Evolutionary conservation across 1,140 invertebrate species (phyloP).

Genomic region (Teleogryllus occipitalis): DNA sequence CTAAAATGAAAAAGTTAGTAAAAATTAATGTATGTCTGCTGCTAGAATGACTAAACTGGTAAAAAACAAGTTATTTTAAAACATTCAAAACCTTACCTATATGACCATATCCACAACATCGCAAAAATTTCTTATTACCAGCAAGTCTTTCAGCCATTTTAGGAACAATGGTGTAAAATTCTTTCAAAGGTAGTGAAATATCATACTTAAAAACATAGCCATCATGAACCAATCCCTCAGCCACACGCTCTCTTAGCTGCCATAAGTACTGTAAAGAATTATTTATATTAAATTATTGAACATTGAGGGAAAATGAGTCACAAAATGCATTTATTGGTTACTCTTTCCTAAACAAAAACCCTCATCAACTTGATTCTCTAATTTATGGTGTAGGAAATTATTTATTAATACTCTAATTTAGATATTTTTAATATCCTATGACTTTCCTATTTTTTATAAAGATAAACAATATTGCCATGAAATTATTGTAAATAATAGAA

Average conservation of each 20-base stretch:
- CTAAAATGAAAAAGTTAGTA: too few species aligned
- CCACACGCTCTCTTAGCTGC: conserved; percentile 76
- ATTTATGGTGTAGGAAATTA: too few species aligned
- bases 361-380: too few species aligned
- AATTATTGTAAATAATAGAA: too few species aligned
- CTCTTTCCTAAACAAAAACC: too few species aligned
- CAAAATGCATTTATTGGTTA: neutral
- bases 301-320: neutral
- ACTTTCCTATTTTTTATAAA: too few species aligned
- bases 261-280: conserved; percentile 55
- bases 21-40: neutral
- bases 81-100: conserved; percentile 38
- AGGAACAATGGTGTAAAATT: conserved; percentile 77
- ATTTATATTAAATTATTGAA: neutral
- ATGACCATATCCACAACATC: conserved; percentile 52
- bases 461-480: too few species aligned
- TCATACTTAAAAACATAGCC: conserved; percentile 96
- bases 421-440: too few species aligned
- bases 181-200: conserved; percentile 73
- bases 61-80: conserved; percentile 24
- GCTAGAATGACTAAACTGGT: conserved; percentile 14
- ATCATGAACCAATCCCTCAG: conserved; percentile 66
- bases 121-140: conserved; percentile 24
- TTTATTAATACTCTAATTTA: too few species aligned
- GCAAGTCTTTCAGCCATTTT: neutral